Evolutionary conservation across 2,797 vertebrate species (phyloP).

Genomic region (Bradypodion pumilum): DNA sequence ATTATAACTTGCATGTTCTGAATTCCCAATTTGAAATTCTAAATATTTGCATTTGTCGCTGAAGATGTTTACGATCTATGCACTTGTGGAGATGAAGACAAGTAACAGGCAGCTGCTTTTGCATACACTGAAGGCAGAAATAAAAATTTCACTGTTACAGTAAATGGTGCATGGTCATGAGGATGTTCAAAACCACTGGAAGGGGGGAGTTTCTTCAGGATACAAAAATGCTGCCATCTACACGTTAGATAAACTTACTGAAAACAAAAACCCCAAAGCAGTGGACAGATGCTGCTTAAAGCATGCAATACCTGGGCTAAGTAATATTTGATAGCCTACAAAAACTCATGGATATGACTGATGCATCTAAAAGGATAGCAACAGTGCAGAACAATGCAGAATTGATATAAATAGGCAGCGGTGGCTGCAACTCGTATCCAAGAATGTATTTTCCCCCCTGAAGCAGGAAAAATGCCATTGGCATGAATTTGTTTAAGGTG

Average conservation of each 20-base stretch:
- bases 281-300: constrained; percentile 65
- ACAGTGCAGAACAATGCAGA: constrained; percentile 16
- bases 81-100: constrained; percentile 60
- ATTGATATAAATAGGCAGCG: background rate
- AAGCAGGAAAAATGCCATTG: no score
- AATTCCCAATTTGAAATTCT: constrained; percentile 66
- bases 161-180: constrained; percentile 48
- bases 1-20: constrained; percentile 61
- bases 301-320: constrained; percentile 62
- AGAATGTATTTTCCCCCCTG: no score
- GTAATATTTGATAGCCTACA: constrained; percentile 11
- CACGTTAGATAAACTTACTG: constrained; percentile 48
- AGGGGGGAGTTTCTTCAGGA: background rate
- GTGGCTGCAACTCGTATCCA: no score
- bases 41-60: constrained; percentile 57
- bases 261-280: background rate
- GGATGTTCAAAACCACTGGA: background rate
- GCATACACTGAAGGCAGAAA: constrained; percentile 48
- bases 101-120: constrained; percentile 60
- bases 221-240: constrained; percentile 56
- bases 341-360: constrained; percentile 29
- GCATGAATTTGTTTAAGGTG: no score
- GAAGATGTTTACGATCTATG: constrained; percentile 57
- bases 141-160: constrained; percentile 50
- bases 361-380: constrained; percentile 1